Base-by-base conservation (phyloP, 2,888 invertebrate species). In the Onchidella celtica region DNA sequence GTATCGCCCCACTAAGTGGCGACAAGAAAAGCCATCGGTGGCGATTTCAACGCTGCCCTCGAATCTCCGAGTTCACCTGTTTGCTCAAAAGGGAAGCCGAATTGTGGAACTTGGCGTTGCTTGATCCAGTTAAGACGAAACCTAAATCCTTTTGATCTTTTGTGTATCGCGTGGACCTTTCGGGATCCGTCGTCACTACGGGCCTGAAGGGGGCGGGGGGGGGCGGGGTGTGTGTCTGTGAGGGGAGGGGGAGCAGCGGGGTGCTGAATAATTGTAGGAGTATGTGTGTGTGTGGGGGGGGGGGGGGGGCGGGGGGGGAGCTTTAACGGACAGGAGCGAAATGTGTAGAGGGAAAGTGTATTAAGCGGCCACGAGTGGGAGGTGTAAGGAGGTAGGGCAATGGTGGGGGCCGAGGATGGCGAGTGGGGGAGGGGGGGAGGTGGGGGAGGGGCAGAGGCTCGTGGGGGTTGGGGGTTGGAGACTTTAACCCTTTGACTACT, bases 71-170 rank as follows among this genome's bases (percentile, higher is more conserved):
- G n/a, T 32, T 21, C n/a, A n/a, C 57, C 57, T 72, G 72, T 72
- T 72, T 72, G 57, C 57, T 27, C 34, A 6, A 4, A 34, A 34
- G 57, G n/a, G 57, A 34, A 72, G 57, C 57, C 57, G 57, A 57
- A 57, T 34, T 57, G 57, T 9, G 14, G 11, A 29, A 34, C 27
- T n/a, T n/a, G 9, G 57, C 17, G 29, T 27, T 55, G 17, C 21
- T 24, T 55, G 17, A 47, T 47, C n/a, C 57, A 40, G n/a, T 72
- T n/a, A 57, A 55, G 34, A 32, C 57, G 72, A 32, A 72, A 57
- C 57, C 6, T n/a, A 17, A n/a, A 57, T 72, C 57, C 72, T 72
- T 72, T 72, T 72, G 72, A 72, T 72, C 72, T 72, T 72, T 29
- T 55, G 11, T 74, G 29, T 40, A 74, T 38, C 24, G 55, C 55